Conservation (phyloP, 2,113 vertebrate genomes). For the Xenopus laevis region DNA sequence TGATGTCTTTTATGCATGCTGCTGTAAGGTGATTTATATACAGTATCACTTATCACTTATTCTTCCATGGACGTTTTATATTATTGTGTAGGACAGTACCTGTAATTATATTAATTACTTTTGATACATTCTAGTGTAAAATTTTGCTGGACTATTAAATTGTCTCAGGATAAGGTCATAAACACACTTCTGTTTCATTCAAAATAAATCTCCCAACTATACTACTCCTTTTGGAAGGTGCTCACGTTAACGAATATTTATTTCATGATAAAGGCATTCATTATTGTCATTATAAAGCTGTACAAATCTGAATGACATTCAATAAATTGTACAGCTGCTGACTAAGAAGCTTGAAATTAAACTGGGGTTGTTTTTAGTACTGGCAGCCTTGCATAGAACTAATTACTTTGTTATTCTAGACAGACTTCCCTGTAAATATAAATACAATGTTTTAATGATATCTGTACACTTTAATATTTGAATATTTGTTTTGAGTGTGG, state of each 20-base stretch:
- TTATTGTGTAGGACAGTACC: constrained; percentile 47
- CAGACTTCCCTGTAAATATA: neutral
- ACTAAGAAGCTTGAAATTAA: constrained; percentile 62
- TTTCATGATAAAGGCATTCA: constrained; percentile 64
- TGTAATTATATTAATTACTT: constrained; percentile 57
- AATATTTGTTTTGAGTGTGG: too few species aligned
- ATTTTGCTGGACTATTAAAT: constrained; percentile 60
- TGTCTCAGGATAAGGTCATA: constrained; percentile 51
- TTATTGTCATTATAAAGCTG: constrained; percentile 64
- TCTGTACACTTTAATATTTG: too few species aligned
- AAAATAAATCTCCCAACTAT: constrained; percentile 57
- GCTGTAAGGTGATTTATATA: constrained; percentile 43
- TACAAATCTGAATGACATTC: constrained; percentile 60
- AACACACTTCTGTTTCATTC: constrained; percentile 50
- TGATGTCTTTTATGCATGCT: constrained; percentile 33
- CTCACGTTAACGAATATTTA: constrained; percentile 65
- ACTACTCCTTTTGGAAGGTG: constrained; percentile 43
- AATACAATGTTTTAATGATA: too few species aligned
- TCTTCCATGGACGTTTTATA: constrained; percentile 50
- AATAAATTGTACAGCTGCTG: constrained; percentile 59
- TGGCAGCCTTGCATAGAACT: constrained; percentile 56
- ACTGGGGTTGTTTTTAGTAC: constrained; percentile 62
- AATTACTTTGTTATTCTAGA: constrained; percentile 52
- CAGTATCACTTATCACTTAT: constrained; percentile 22
- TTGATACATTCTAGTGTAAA: constrained; percentile 52